Evolutionary conservation across 2,797 vertebrate genomes (phyloP).

Genomic region (Halcyon chelicuti): DNA sequence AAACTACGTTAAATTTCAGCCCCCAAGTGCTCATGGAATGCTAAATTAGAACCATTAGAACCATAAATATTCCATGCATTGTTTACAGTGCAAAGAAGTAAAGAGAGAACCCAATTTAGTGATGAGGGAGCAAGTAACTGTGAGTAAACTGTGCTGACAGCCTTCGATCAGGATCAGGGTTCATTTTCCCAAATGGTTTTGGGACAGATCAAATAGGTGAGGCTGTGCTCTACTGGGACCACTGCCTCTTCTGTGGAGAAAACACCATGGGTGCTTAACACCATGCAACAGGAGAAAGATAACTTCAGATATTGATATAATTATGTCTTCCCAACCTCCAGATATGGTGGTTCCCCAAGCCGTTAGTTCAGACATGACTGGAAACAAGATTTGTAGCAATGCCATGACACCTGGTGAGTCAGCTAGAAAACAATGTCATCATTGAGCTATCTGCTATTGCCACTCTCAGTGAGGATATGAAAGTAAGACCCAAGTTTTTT

Average conservation of each 20-base stretch:
- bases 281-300: neutral
- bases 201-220: neutral
- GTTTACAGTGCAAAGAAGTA: neutral
- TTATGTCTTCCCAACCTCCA: neutral
- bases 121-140: neutral
- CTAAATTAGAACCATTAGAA: neutral
- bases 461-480: neutral
- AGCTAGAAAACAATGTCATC: neutral
- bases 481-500: neutral
- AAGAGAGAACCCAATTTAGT: neutral
- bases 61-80: neutral
- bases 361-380: neutral
- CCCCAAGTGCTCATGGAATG: neutral
- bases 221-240: fast-evolving
- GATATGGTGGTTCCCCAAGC: neutral
- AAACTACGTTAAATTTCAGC: neutral
- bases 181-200: neutral
- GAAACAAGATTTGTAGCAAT: neutral
- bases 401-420: neutral
- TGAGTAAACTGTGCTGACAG: neutral
- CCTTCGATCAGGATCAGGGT: neutral
- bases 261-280: neutral
- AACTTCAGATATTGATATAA: neutral
- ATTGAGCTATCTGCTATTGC: neutral
- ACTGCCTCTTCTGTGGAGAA: neutral